Evolutionary conservation across 2,113 vertebrate genomes (phyloP).

Genomic region (Anhinga rufa): DNA sequence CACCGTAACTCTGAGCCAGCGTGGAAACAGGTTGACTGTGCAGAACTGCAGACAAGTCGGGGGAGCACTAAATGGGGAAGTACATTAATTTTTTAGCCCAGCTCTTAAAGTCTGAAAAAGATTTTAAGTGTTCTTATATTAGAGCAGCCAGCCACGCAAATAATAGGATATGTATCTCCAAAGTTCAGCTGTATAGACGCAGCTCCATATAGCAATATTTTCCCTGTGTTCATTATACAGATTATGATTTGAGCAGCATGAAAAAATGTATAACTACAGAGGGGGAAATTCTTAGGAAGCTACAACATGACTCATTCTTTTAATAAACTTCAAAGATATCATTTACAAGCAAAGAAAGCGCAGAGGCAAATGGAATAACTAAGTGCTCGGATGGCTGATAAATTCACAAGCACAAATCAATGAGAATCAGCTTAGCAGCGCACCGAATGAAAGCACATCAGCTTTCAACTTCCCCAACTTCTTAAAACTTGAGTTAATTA

Average conservation of each 20-base stretch:
- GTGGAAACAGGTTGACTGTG: neutral
- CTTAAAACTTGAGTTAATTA: conserved; percentile 52
- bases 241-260: conserved; percentile 21
- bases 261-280: conserved; percentile 30
- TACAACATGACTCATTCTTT: conserved; percentile 42
- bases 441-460: neutral
- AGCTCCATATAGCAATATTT: neutral
- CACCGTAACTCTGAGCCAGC: neutral
- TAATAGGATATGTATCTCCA: neutral
- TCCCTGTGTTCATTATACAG: neutral
- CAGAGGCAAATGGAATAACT: conserved; percentile 19
- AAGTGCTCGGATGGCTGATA: conserved; percentile 29
- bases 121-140: neutral
- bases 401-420: conserved; percentile 43
- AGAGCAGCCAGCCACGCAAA: neutral
- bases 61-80: neutral
- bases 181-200: neutral
- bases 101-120: neutral
- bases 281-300: neutral
- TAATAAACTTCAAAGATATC: conserved; percentile 47
- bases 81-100: neutral
- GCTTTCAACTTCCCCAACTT: conserved; percentile 19
- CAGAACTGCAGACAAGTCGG: neutral
- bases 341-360: conserved; percentile 1
- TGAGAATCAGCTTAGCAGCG: conserved; percentile 43